Conservation (phyloP, 2,888 invertebrate species). For the Alentia gelatinosa region DNA sequence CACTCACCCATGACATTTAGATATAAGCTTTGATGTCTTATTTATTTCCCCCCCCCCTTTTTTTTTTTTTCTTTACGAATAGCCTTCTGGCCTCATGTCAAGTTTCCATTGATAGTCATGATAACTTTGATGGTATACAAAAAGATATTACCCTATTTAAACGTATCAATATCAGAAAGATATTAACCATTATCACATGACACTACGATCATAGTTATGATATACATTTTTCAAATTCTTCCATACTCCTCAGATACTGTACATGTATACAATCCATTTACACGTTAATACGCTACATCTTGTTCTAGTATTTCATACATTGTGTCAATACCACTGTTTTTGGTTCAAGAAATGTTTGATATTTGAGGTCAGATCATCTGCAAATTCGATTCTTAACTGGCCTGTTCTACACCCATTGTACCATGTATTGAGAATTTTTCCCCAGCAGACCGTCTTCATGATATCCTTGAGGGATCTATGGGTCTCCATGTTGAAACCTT, state of each 20-base stretch:
- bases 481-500: neutral
- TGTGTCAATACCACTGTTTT: conserved; percentile 4
- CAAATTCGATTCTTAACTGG: neutral
- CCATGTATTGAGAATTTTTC: neutral
- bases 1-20: neutral
- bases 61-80: neutral
- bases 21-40: neutral
- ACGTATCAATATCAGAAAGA: neutral
- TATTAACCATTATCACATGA: neutral
- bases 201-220: conserved; percentile 2
- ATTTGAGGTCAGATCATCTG: neutral
- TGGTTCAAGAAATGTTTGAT: neutral
- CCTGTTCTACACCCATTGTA: neutral
- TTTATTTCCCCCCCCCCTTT: neutral
- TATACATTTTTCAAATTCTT: conserved; percentile 42
- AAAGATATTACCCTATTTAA: conserved; percentile 12
- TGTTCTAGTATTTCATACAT: conserved; percentile 37
- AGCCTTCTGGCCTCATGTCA: conserved; percentile 1
- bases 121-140: neutral
- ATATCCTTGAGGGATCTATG: neutral
- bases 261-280: conserved; percentile 12
- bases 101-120: conserved; percentile 23
- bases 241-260: conserved; percentile 31
- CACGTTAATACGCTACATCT: conserved; percentile 20
- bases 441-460: neutral